Conservation (phyloP, 2,888 invertebrate genomes). For the Cantharis flavilabris region DNA sequence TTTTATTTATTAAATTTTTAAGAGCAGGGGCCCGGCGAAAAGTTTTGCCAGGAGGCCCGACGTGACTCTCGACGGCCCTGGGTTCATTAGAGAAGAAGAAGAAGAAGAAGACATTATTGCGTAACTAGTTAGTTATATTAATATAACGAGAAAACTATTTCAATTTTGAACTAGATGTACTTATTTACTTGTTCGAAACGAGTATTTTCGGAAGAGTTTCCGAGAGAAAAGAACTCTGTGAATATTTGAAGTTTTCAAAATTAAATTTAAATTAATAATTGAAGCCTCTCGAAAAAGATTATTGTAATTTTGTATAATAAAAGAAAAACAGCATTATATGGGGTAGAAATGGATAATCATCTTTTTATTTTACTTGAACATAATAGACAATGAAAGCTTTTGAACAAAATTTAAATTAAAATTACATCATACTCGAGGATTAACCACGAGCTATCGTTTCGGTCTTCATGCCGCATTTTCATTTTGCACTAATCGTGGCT, state of each 20-base stretch:
- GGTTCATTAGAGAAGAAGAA: too few relatives aligned
- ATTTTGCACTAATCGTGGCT: constrained; percentile 6
- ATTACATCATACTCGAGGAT: background rate
- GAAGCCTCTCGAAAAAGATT: background rate
- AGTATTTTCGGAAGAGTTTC: background rate
- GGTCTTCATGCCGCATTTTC: constrained; percentile 5
- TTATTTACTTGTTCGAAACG: background rate
- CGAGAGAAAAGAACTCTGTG: background rate
- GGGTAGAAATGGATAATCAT: background rate
- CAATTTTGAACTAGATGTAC: background rate
- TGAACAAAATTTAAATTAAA: background rate
- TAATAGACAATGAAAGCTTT: background rate
- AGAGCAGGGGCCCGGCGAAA: too few relatives aligned
- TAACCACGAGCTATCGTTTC: background rate
- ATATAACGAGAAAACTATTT: background rate
- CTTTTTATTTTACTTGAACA: background rate
- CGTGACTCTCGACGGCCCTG: too few relatives aligned
- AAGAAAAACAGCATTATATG: background rate
- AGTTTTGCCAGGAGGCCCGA: too few relatives aligned
- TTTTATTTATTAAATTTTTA: too few relatives aligned
- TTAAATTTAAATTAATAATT: background rate
- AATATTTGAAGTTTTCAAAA: background rate
- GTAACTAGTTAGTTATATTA: too few relatives aligned
- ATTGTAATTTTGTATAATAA: background rate
- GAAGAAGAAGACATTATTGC: background rate